Evolutionary conservation across 2,113 vertebrate genomes (phyloP), one percentile per base, ranked within the genome.

Genomic region (Pseudorasbora parva): DNA sequence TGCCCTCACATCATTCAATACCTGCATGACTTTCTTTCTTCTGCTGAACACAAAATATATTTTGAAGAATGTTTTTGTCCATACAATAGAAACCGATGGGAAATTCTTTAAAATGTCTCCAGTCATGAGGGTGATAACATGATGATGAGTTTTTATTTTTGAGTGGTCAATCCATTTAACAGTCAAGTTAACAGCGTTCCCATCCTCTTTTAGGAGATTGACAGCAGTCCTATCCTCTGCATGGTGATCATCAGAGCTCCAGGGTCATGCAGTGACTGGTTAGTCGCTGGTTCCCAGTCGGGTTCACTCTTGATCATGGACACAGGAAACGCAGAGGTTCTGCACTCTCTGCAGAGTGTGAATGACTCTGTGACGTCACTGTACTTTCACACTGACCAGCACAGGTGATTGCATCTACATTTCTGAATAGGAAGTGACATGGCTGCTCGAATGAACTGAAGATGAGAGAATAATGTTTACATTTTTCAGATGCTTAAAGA

Each of bases 281-380:
- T 98, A 84, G 94, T 98, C 82, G 96, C 94, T 4, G 98, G 98
- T 47, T 97, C 96, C 0, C 96, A 98, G 89, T 94, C 95, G 37
- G 98, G 97, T 21, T 93, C 91, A 33, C 90, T 99, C 9, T 90
- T 97, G 82, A 93, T 95, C 47, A 56, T 97, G 85, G 94, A 91
- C 79, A 93, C 92, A 0, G 90, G 88, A 74, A 94, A 96, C 72
- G 68, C 84, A 69, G 91, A 88, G 1, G 88, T 81, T 41, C 94
- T 93, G 62, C 96, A 97, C 83, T 89, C 81, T 30, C 93, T 99
- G 66, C 94, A 96, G 90, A 94, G 93, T 41, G 96, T 97, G 92
- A 90, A 92, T 0, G 97, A 99, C 74, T 95, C 98, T 0, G 86
- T 99, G 88, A 99, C 97, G 27, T 98, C 96, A 5, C 92, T 99